Percentiles rank a stretch among this genome's conserved stretches.
These are phyloP conservation scores for Vanessa atalanta DNA, from an alignment of 1,140 invertebrate genomes.

Conservation along the genomic window DNA sequence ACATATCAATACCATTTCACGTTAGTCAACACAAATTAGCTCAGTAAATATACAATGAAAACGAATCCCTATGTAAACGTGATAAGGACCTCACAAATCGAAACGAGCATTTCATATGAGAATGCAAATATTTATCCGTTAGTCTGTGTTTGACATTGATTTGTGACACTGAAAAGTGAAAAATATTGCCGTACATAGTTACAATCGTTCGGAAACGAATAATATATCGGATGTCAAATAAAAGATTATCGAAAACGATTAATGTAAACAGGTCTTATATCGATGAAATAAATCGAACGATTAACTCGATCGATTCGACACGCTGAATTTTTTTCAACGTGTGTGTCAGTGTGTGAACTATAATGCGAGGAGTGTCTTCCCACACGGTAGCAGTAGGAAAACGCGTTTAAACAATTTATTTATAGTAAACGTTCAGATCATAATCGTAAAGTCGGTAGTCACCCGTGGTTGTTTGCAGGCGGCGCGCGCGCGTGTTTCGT, in stretches of 20 bases:
- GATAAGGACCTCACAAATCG: not conserved
- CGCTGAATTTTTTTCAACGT: slow-evolving; percentile 1
- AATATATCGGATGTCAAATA: slow-evolving; percentile 3
- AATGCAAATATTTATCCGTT: slow-evolving; percentile 12
- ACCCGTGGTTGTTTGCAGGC: slow-evolving; percentile 26
- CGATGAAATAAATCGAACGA: slow-evolving; percentile 4
- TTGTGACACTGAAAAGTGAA: slow-evolving; percentile 3
- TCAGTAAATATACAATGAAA: not conserved
- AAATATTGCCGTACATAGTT: slow-evolving; percentile 4
- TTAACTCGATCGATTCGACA: not conserved
- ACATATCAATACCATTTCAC: slow-evolving; percentile 39
- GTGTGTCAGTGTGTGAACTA: slow-evolving; percentile 8
- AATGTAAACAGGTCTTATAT: not conserved
- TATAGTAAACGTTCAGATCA: slow-evolving; percentile 40
- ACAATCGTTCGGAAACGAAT: slow-evolving; percentile 1
- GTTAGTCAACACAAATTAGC: slow-evolving; percentile 16
- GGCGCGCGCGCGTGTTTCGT: slow-evolving; percentile 41
- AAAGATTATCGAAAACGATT: slow-evolving; percentile 11
- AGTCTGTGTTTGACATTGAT: slow-evolving; percentile 10
- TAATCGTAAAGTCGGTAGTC: slow-evolving; percentile 35
- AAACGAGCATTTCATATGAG: not conserved
- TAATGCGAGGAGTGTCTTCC: not conserved
- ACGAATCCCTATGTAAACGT: not conserved
- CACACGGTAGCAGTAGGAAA: slow-evolving; percentile 19
- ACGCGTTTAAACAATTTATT: slow-evolving; percentile 42